phyloP scores from a whole-genome alignment of 2,888 invertebrate species.

The Drosophila meridiana region DNA sequence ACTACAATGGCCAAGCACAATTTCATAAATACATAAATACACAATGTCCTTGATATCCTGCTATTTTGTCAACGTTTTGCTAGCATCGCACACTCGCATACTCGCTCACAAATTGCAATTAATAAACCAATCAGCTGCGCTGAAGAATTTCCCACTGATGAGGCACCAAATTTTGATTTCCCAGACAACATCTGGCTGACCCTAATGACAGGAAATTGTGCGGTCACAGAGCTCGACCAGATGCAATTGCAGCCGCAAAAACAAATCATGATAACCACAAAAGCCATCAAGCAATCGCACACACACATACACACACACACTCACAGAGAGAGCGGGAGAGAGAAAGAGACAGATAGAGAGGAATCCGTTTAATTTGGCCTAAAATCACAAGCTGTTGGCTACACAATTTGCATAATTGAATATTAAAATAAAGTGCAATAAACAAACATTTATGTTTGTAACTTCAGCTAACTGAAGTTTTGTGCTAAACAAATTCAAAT shows the following conservation, averaged over 20 bases:
- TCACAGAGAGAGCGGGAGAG: neutral
- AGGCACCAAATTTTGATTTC: slow-evolving; percentile 59
- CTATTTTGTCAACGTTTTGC: slow-evolving; percentile 22
- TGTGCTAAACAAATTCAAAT: neutral
- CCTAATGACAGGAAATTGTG: slow-evolving; percentile 81
- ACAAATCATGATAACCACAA: slow-evolving; percentile 77
- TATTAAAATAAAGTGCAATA: slow-evolving; percentile 26
- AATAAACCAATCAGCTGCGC: slow-evolving; percentile 56
- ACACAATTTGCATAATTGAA: slow-evolving; percentile 72
- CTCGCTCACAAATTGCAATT: slow-evolving; percentile 53
- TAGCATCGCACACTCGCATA: neutral
- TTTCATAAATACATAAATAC: slow-evolving; percentile 63
- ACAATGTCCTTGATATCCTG: slow-evolving; percentile 40
- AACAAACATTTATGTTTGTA: slow-evolving; percentile 4
- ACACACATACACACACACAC: slow-evolving; percentile 18
- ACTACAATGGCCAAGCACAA: slow-evolving; percentile 41
- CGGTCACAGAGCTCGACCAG: slow-evolving; percentile 44
- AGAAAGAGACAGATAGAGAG: slow-evolving; percentile 3
- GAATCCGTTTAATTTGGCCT: slow-evolving; percentile 57
- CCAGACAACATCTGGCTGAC: slow-evolving; percentile 62
- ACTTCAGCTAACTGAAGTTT: neutral
- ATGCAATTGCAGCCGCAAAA: slow-evolving; percentile 63
- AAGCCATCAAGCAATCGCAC: slow-evolving; percentile 52
- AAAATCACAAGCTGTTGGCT: slow-evolving; percentile 39
- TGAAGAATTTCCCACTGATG: slow-evolving; percentile 41